These are phyloP conservation scores for Pheucticus melanocephalus DNA, from an alignment of 2,113 vertebrate genomes.

Conservation along the genomic window DNA sequence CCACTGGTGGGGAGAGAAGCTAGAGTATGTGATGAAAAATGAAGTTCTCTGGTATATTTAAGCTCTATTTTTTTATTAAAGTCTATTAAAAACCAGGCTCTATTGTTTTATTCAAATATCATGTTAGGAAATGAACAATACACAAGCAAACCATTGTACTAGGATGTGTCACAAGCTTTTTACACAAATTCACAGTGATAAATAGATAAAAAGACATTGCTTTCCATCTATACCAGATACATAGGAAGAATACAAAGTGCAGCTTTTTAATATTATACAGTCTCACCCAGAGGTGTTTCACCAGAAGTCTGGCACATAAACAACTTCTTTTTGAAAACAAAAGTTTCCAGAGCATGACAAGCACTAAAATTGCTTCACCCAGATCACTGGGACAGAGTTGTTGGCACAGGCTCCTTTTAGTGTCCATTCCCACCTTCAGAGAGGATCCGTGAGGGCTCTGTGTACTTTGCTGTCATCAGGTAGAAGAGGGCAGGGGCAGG, in stretches of 20 bases:
- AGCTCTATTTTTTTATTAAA: background rate
- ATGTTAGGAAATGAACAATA: conserved; percentile 54
- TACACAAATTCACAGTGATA: background rate
- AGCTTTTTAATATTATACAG: background rate
- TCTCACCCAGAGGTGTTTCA: background rate
- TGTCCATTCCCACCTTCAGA: conserved; percentile 92
- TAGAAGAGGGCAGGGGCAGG: conserved; percentile 95
- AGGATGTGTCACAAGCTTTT: background rate
- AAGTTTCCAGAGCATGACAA: background rate
- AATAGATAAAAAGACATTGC: background rate
- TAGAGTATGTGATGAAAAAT: background rate
- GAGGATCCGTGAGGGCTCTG: conserved; percentile 91
- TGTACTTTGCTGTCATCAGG: conserved; percentile 91
- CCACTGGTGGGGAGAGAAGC: background rate
- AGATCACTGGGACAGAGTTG: background rate
- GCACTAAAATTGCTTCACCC: background rate
- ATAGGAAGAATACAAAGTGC: background rate
- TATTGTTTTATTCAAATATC: conserved; percentile 36
- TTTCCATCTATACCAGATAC: background rate
- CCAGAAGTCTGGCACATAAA: background rate
- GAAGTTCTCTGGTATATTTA: background rate
- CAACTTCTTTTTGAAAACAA: background rate
- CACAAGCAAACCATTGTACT: background rate
- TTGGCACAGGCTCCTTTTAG: conserved; percentile 56
- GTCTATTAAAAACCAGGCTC: background rate